Percentiles rank a stretch among this genome's conserved stretches.
phyloP scores from a whole-genome alignment of 37 sponge, comb jelly and placozoan genomes.

The Diacarnus erythraeanus region DNA sequence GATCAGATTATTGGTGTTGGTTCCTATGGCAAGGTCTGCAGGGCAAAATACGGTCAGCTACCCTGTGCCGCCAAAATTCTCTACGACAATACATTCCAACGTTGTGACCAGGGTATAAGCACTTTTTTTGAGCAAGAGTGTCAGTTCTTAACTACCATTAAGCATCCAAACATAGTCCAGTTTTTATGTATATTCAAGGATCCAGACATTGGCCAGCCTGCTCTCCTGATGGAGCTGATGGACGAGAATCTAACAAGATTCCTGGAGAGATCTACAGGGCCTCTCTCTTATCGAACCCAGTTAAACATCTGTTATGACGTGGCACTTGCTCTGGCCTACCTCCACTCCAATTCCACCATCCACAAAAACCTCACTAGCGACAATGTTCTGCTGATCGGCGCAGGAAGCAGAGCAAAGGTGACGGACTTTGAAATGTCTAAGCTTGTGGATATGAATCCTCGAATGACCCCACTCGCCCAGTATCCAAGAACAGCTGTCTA shows the following conservation, averaged over 20 bases:
- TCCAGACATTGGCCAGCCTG: not conserved
- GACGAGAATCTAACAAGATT: not conserved
- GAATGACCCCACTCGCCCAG: constrained; percentile 2
- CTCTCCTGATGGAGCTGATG: constrained; percentile 4
- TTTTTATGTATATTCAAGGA: not conserved
- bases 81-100: not conserved
- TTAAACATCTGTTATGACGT: not conserved
- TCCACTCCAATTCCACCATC: constrained; percentile 1
- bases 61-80: constrained; percentile 2
- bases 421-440: constrained; percentile 31
- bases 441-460: not conserved
- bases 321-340: not conserved
- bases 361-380: not conserved
- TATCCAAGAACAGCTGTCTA: constrained; percentile 13
- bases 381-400: not conserved
- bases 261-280: not conserved
- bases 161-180: constrained; percentile 1
- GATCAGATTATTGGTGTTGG: not conserved
- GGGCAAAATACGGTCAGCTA: not conserved
- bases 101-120: not conserved
- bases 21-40: constrained; percentile 8
- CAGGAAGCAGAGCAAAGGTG: constrained; percentile 33
- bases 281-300: not conserved
- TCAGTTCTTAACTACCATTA: not conserved
- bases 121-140: not conserved